Percentiles rank a stretch among this genome's conserved stretches.
These are phyloP conservation scores for Julus scanicus DNA, from an alignment of 2,888 invertebrate species.

Conservation along the genomic window DNA sequence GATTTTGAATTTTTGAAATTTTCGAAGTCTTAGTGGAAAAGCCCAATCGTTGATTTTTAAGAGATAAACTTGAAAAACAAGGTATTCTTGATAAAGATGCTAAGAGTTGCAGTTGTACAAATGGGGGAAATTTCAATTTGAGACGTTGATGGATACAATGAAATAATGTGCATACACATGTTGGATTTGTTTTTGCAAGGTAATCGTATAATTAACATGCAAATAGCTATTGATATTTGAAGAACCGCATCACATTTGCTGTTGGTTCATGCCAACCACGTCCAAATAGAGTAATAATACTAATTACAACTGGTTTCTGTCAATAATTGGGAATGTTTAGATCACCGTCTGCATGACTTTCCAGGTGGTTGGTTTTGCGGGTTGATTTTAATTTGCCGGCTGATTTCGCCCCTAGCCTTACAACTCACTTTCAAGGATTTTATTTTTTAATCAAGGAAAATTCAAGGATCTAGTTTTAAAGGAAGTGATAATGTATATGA, in stretches of 20 bases:
- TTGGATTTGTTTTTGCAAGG: too few relatives aligned
- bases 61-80: too few relatives aligned
- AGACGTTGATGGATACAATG: too few relatives aligned
- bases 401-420: neutral
- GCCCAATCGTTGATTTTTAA: too few relatives aligned
- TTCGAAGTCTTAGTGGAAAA: too few relatives aligned
- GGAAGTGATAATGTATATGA: slow-evolving; percentile 32
- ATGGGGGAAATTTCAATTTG: too few relatives aligned
- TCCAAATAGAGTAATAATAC: neutral
- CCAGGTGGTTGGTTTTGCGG: neutral
- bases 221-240: too few relatives aligned
- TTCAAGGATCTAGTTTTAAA: slow-evolving; percentile 28
- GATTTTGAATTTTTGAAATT: too few relatives aligned
- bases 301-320: neutral
- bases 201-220: too few relatives aligned
- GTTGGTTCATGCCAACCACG: neutral
- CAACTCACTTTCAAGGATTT: slow-evolving; percentile 28
- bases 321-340: neutral
- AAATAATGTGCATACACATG: too few relatives aligned
- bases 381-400: neutral
- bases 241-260: neutral
- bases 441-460: neutral
- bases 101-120: too few relatives aligned
- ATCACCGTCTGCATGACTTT: slow-evolving; percentile 1
- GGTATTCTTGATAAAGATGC: too few relatives aligned